A percentile compares a stretch with the other conserved stretches of the same genome.
phyloP scores from a whole-genome alignment of 2,888 invertebrate species.

The Piscicola geometra region DNA sequence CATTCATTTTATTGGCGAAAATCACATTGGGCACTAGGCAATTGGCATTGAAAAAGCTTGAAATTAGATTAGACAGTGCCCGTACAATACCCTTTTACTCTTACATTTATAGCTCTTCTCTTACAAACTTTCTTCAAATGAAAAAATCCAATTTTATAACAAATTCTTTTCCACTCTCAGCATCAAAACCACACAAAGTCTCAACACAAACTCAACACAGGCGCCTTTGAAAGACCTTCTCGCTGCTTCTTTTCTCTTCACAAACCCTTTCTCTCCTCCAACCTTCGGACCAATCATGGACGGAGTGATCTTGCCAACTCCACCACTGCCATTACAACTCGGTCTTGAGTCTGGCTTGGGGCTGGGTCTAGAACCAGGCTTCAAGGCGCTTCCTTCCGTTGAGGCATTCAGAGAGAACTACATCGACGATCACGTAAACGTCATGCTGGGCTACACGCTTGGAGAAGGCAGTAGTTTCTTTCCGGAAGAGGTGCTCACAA shows the following conservation, averaged over 20 bases:
- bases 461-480: conserved; percentile 29
- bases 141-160: no score
- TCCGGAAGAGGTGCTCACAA: neutral
- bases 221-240: conserved; percentile 13
- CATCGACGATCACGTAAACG: neutral
- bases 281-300: conserved; percentile 19
- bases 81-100: no score
- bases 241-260: neutral
- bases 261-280: neutral
- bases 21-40: no score
- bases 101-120: no score
- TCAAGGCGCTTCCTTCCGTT: neutral
- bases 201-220: neutral
- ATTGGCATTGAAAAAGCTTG: no score
- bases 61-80: no score
- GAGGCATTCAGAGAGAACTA: neutral
- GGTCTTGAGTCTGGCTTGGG: neutral
- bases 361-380: neutral
- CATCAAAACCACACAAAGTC: no score
- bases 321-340: neutral
- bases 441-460: conserved; percentile 28
- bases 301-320: neutral
- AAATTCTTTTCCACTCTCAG: no score
- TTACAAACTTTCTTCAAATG: no score
- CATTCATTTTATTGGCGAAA: no score